These are phyloP conservation scores for Scatophagus argus DNA, from an alignment of 2,113 vertebrate species.

Conservation along the genomic window DNA sequence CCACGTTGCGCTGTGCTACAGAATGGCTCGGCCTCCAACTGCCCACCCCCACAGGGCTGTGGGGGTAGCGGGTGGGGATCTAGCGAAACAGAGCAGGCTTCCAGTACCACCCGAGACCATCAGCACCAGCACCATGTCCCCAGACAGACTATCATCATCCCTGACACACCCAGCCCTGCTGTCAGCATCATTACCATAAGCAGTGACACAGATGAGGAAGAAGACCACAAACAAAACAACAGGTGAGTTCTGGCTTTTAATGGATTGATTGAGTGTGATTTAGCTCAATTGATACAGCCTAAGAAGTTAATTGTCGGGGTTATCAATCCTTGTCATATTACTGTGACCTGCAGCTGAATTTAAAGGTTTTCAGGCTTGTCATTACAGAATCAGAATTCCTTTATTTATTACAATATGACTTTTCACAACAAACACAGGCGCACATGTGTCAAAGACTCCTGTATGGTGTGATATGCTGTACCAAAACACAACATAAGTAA, in stretches of 20 bases:
- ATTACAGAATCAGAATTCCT: too few relatives aligned
- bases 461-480: neutral
- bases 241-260: slow-evolving; percentile 83
- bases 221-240: slow-evolving; percentile 93
- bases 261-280: too few relatives aligned
- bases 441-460: neutral
- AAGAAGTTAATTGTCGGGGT: neutral
- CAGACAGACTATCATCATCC: slow-evolving; percentile 97
- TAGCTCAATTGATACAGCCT: neutral
- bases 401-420: neutral
- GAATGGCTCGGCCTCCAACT: slow-evolving; percentile 86
- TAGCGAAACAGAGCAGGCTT: slow-evolving; percentile 86
- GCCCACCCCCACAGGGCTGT: slow-evolving; percentile 85
- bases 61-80: slow-evolving; percentile 89
- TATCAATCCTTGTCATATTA: neutral
- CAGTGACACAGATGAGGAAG: slow-evolving; percentile 98
- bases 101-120: slow-evolving; percentile 87
- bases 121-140: slow-evolving; percentile 90
- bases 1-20: slow-evolving; percentile 94
- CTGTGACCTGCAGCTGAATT: neutral
- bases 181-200: slow-evolving; percentile 99
- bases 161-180: slow-evolving; percentile 96
- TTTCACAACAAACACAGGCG: neutral
- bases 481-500: neutral
- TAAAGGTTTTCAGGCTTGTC: neutral